A percentile compares a stretch with the other conserved stretches of the same genome.
Conservation (phyloP, 2,113 vertebrate genomes). For the Tringa solitaria region DNA sequence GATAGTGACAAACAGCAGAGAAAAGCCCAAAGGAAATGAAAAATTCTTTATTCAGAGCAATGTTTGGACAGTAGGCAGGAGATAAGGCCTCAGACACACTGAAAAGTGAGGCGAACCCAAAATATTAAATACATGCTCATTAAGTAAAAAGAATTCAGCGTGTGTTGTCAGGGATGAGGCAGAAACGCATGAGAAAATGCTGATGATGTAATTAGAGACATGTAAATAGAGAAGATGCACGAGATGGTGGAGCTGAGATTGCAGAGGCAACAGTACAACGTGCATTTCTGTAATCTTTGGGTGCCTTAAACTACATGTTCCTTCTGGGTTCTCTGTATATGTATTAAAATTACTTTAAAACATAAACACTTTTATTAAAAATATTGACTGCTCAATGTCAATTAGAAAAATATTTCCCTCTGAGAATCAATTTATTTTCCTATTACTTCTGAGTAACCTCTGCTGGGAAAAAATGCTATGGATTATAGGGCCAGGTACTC, state of each 20-base stretch:
- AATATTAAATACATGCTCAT: not conserved
- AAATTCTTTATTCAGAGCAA: slow-evolving; percentile 16
- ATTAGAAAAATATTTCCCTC: not conserved
- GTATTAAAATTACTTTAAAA: not conserved
- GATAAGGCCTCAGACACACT: slow-evolving; percentile 47
- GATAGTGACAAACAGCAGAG: slow-evolving; percentile 39
- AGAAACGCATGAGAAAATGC: not conserved
- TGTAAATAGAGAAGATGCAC: not conserved
- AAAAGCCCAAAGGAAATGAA: slow-evolving; percentile 63
- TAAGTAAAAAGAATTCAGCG: not conserved
- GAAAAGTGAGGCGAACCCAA: not conserved
- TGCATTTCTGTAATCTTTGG: not conserved
- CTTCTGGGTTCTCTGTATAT: not conserved
- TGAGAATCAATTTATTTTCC: not conserved
- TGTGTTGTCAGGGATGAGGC: not conserved
- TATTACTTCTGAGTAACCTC: not conserved
- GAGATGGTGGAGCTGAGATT: not conserved
- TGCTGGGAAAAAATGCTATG: not conserved
- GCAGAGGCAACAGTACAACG: not conserved
- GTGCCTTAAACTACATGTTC: not conserved
- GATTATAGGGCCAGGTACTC: not conserved
- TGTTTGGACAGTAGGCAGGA: slow-evolving; percentile 37
- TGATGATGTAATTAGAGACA: not conserved
- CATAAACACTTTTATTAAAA: not conserved
- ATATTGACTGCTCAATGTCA: not conserved